Conservation (phyloP, 2,113 vertebrate species). For the Bombycilla garrulus region DNA sequence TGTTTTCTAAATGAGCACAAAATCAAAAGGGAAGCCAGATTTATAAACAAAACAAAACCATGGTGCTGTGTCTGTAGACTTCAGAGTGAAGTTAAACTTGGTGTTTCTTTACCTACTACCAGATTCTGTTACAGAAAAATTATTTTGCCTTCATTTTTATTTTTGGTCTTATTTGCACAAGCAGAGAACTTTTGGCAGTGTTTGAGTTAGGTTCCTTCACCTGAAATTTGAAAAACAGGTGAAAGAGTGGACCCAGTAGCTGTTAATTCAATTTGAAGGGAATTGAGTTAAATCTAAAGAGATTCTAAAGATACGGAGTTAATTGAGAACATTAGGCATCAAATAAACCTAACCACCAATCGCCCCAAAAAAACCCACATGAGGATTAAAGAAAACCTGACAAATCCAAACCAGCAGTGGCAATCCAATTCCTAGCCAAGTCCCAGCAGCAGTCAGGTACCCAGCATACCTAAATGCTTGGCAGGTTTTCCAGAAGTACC, state of each 20-base stretch:
- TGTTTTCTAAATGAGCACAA: not conserved
- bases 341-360: not conserved
- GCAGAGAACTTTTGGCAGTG: not conserved
- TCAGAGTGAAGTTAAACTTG: not conserved
- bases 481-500: not conserved
- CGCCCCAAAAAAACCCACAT: accelerated
- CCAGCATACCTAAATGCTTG: not conserved
- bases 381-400: not conserved
- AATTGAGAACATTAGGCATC: not conserved
- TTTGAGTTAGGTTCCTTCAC: not conserved
- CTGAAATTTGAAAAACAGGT: not conserved
- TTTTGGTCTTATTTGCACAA: not conserved
- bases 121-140: not conserved
- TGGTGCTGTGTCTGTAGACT: conserved; percentile 10
- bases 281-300: not conserved
- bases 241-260: not conserved
- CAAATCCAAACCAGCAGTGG: not conserved
- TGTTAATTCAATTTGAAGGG: not conserved
- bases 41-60: not conserved
- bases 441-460: not conserved
- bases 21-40: conserved; percentile 5
- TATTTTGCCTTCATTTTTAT: conserved; percentile 1
- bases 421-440: not conserved
- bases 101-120: not conserved
- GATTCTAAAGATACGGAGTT: not conserved